These are phyloP conservation scores for Grammomys surdaster DNA, from an alignment of 2,113 vertebrate species.

Conservation along the genomic window DNA sequence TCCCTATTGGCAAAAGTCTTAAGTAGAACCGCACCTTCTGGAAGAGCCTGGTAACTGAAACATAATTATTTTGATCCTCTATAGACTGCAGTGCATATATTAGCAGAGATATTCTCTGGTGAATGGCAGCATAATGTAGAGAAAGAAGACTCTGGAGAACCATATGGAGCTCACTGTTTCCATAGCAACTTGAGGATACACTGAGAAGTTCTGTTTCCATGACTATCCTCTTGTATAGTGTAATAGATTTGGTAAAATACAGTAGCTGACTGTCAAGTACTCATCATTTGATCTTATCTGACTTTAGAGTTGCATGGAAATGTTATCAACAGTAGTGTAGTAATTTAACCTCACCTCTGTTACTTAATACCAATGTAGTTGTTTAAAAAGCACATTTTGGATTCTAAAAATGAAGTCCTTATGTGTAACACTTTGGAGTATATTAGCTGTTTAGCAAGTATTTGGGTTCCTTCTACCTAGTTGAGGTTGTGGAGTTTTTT, in stretches of 20 bases:
- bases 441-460: constrained; percentile 11
- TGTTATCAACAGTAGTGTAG: background rate
- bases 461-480: background rate
- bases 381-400: constrained; percentile 4
- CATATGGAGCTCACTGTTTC: constrained; percentile 67
- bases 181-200: constrained; percentile 74
- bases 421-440: background rate
- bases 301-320: constrained; percentile 27
- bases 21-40: constrained; percentile 36
- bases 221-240: constrained; percentile 35
- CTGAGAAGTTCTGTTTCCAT: constrained; percentile 56
- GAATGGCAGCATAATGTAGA: constrained; percentile 64
- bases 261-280: background rate
- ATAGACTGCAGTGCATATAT: constrained; percentile 53
- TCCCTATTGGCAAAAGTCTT: background rate
- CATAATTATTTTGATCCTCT: constrained; percentile 66
- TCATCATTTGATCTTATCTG: background rate
- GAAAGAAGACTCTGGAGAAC: constrained; percentile 57
- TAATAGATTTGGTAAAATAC: constrained; percentile 33
- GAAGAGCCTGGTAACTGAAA: background rate
- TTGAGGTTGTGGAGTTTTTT: background rate
- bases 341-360: background rate
- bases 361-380: background rate
- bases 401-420: background rate
- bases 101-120: constrained; percentile 60